Base-by-base conservation (phyloP, 2,888 invertebrate genomes). In the Drosophila basisetae region DNA sequence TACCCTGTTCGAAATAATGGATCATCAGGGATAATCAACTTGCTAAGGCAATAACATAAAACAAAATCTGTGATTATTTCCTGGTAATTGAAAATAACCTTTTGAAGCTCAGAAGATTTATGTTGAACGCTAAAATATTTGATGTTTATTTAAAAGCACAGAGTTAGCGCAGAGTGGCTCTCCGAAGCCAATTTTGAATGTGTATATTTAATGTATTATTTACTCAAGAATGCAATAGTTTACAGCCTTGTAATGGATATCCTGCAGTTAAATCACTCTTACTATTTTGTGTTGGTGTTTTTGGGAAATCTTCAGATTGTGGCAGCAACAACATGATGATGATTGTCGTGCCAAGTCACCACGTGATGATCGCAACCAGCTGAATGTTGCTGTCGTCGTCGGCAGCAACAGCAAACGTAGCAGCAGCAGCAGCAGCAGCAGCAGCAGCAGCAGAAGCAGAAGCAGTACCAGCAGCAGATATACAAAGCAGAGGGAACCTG, bases 251-350 rank as follows among this genome's bases (percentile, higher is more conserved):
- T 18, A 50, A 35, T 41, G 67, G 50, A 47, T 76, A 75, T 63
- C 13, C 54, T 9, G 1, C 0, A 13, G 59, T 22, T 43, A 4
- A 43, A 43, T 56, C 67, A 60, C 49, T 56, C 41, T 64, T 47
- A 54, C 47, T 61, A 49, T 52, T 66, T 28, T 61, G 39, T 25
- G 13, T 54, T 53, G 11, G 7, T 56, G 56, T 13, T 66, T 78
- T 78, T 68, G 62, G 82, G 82, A 58, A 79, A 79, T 82, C 73
- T 82, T 82, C 43, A 67, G 82, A 61, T 81, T 81, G 64, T 81
- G 82, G 53, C 78, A 64, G 73, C 82, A 81, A 61, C 78, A 68
- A 55, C 55, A 68, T 60, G 55, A 72, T 68, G 78, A 81, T 78
- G 79, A 69, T 60, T 82, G 79, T 79, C 82, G 79, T 82, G 79